Base-by-base conservation (phyloP, 2,797 vertebrate genomes). In the Rhadinocentrus ornatus region DNA sequence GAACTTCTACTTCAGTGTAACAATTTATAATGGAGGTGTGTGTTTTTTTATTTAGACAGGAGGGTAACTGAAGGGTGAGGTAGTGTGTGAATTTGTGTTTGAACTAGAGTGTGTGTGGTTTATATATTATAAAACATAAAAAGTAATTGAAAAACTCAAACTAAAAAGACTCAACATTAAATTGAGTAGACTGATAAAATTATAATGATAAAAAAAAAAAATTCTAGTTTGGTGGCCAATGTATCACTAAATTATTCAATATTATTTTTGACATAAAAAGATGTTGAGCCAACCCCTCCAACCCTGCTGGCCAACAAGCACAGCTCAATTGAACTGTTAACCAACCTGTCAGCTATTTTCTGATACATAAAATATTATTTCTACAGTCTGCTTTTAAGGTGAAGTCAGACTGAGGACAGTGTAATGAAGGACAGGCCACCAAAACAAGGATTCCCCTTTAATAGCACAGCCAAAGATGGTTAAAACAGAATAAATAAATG, bases 21-120 rank as follows among this genome's bases (percentile, higher is more conserved):
- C 58, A 35, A 37, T 70, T 88, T 80, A 67, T 54, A 73, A 66
- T 71, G 29, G 26, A 75, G 61, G 72, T 80, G 70, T 64, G 78
- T 77, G 54, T 39, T 39, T 64, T 79, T 20, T 76, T 35, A 50
- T 72, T 75, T 62, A 55, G 58, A 66, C 75, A 63, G 64, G 26
- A 55, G 29, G 27, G 70, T 10, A 50, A 75, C 63, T 69, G 54
- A 77, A 85, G 73, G 75, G 72, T 62, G 63, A 58, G 20, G 37
- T 39, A 4, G 29, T 46, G 52, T 44, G 16, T 44, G 44, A 48
- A 48, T 48, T 48, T 48, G 20, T 48, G 20, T 22, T n/a, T 10
- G 9, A 22, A 22, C n/a, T 48, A 9, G 20, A 46, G n/a, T n/a
- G 44, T 16, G 13, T 39, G 37, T 39, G 15, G 13, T 39, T 13